Percentiles rank a stretch among this genome's conserved stretches.
Evolutionary conservation across 2,888 invertebrate genomes (phyloP).

Genomic region (Drosophila peninsularis): DNA sequence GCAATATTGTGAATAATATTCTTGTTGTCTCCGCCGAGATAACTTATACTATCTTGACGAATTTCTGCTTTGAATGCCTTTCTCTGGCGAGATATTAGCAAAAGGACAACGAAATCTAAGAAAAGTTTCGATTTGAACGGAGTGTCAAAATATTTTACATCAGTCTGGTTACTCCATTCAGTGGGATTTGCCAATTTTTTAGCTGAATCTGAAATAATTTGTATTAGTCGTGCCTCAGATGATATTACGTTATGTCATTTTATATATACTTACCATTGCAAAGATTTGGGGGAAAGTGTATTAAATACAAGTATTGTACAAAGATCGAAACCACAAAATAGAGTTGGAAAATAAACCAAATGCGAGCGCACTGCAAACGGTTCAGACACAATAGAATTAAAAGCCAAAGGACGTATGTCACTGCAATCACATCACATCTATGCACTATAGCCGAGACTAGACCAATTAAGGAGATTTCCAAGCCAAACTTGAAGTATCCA

Average conservation of each 20-base stretch:
- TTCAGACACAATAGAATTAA: slow-evolving; percentile 88
- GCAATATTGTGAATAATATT: slow-evolving; percentile 90
- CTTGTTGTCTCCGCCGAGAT: slow-evolving; percentile 90
- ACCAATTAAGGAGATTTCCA: slow-evolving; percentile 95
- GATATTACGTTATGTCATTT: neutral
- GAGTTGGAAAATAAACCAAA: slow-evolving; percentile 94
- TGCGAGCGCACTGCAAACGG: slow-evolving; percentile 87
- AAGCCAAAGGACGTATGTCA: slow-evolving; percentile 94
- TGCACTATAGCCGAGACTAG: slow-evolving; percentile 94
- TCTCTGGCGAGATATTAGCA: slow-evolving; percentile 93
- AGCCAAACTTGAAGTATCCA: slow-evolving; percentile 98
- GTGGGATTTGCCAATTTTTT: neutral
- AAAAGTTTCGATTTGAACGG: slow-evolving; percentile 90
- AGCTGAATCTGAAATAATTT: neutral
- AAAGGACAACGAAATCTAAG: slow-evolving; percentile 95
- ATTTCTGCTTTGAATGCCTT: slow-evolving; percentile 93
- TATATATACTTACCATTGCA: slow-evolving; percentile 89
- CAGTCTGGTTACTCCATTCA: slow-evolving; percentile 79
- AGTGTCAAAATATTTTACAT: slow-evolving; percentile 93
- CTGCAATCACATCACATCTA: slow-evolving; percentile 94
- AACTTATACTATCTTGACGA: slow-evolving; percentile 84
- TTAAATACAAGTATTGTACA: slow-evolving; percentile 93
- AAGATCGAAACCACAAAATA: slow-evolving; percentile 92
- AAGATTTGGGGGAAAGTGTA: slow-evolving; percentile 94
- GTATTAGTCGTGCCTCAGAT: too few relatives aligned